phyloP scores from a whole-genome alignment of 2,888 invertebrate species.

The Phlogophora meticulosa region DNA sequence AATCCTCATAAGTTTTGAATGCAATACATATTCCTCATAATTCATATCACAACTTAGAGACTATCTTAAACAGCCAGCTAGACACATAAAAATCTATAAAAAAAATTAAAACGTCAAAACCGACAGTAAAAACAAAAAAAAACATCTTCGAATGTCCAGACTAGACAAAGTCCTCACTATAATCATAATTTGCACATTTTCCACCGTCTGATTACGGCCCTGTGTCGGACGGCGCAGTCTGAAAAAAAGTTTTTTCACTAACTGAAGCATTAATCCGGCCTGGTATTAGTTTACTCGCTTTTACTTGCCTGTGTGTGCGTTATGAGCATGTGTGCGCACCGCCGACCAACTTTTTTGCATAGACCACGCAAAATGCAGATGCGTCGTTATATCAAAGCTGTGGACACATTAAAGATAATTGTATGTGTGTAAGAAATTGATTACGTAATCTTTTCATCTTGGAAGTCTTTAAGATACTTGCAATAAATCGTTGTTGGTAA shows the following conservation, averaged over 20 bases:
- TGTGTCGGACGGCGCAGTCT: constrained; percentile 89
- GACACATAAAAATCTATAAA: neutral
- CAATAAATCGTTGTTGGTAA: neutral
- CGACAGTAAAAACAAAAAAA: constrained; percentile 21
- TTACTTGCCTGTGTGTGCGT: constrained; percentile 82
- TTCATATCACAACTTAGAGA: neutral
- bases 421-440: neutral
- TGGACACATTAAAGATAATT: constrained; percentile 17
- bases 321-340: constrained; percentile 80
- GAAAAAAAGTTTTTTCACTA: constrained; percentile 91
- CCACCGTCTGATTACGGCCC: constrained; percentile 79
- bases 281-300: constrained; percentile 91
- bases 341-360: constrained; percentile 88
- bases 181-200: constrained; percentile 69
- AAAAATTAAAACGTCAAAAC: constrained; percentile 2
- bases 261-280: constrained; percentile 91
- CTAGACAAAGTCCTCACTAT: constrained; percentile 54
- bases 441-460: neutral
- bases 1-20: constrained; percentile 8
- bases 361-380: constrained; percentile 81
- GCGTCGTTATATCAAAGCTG: constrained; percentile 45
- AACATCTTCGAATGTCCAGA: constrained; percentile 21
- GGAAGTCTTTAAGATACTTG: neutral
- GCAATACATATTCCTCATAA: neutral
- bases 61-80: neutral